Evolutionary conservation across 2,888 invertebrate species (phyloP).

Genomic region (Ophraella communa): DNA sequence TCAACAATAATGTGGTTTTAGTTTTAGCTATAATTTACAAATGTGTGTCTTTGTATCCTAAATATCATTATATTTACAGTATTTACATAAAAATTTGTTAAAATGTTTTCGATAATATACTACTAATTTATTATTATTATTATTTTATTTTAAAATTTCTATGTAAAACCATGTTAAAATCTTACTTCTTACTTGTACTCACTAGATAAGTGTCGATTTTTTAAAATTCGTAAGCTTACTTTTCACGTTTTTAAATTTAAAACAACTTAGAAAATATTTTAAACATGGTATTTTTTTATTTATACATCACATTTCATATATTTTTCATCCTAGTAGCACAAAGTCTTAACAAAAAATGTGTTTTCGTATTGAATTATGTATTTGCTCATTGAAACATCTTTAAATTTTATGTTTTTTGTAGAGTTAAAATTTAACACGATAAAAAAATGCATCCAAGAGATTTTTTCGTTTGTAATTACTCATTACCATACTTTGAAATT

Average conservation of each 20-base stretch:
- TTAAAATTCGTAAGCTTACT: constrained; percentile 25
- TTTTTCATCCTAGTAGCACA: constrained; percentile 32
- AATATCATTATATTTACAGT: constrained; percentile 53
- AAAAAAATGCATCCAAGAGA: too few relatives aligned
- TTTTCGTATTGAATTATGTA: too few relatives aligned
- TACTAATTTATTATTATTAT: constrained; percentile 8
- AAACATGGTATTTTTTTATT: constrained; percentile 46
- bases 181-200: constrained; percentile 22
- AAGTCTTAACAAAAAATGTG: not conserved
- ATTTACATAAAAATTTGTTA: constrained; percentile 53
- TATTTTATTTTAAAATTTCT: constrained; percentile 3
- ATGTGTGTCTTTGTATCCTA: constrained; percentile 50
- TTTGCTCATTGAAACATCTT: too few relatives aligned
- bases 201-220: constrained; percentile 25
- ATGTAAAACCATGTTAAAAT: constrained; percentile 11
- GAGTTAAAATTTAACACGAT: too few relatives aligned
- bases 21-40: constrained; percentile 56
- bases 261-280: constrained; percentile 50
- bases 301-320: constrained; percentile 51
- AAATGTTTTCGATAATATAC: constrained; percentile 47
- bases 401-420: not conserved
- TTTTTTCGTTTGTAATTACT: too few relatives aligned
- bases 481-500: too few relatives aligned
- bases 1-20: constrained; percentile 57
- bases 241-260: constrained; percentile 12